Evolutionary conservation across 2,113 vertebrate species (phyloP).

Genomic region (Hyla sarda): DNA sequence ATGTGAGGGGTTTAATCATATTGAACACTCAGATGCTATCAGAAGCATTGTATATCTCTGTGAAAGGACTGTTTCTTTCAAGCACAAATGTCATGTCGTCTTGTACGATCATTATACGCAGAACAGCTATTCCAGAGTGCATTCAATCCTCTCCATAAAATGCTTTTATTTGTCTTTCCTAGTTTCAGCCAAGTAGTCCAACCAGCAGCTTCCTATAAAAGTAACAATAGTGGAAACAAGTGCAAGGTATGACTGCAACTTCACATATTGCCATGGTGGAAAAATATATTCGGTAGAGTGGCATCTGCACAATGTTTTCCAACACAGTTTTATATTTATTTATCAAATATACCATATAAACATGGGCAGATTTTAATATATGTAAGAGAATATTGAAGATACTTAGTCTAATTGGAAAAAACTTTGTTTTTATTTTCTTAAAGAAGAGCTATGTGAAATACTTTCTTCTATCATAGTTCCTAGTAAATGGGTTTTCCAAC

Average conservation of each 20-base stretch:
- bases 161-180: conserved; percentile 35
- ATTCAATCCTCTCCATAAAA: conserved; percentile 17
- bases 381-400: not conserved
- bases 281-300: not conserved
- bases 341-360: not conserved
- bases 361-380: not conserved
- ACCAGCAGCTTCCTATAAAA: not conserved
- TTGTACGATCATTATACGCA: conserved; percentile 40
- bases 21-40: conserved; percentile 46
- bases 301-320: not conserved
- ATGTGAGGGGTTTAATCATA: conserved; percentile 8
- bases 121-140: conserved; percentile 29
- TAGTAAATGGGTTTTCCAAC: too few species aligned
- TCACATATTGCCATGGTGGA: not conserved
- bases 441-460: too few species aligned
- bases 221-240: not conserved
- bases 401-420: not conserved
- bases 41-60: conserved; percentile 7
- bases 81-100: conserved; percentile 40
- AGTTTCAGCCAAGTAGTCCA: not conserved
- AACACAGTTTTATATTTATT: not conserved
- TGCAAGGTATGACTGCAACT: not conserved
- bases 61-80: conserved; percentile 40
- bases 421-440: too few species aligned
- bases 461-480: too few species aligned